Base-by-base conservation (phyloP, 2,797 vertebrate species). In the Dendrocincla fuliginosa region DNA sequence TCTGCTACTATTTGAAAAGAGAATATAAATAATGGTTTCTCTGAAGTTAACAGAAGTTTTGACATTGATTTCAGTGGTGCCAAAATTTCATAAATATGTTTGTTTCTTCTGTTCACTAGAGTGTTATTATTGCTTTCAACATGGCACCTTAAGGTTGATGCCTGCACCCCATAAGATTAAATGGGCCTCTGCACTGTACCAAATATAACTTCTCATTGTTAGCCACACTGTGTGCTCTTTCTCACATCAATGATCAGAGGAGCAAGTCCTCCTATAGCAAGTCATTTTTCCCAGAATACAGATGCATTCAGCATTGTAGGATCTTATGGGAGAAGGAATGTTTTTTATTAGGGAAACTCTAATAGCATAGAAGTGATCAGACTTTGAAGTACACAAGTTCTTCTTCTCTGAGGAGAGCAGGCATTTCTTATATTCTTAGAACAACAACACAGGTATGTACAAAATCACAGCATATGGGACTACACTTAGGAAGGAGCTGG, bases 21-120 rank as follows among this genome's bases (percentile, higher is more conserved):
- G 6, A 68, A 25, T 55, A 30, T 20, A 79, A 79, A 78, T 63
- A 75, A 6, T 35, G 30, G 12, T 4, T 74, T 53, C 28, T 52
- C 33, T 27, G 33, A 89, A 79, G 17, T 47, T 71, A 81, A 28
- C 5, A 10, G 10, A 85, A 63, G 2, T 46, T 78, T 88, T 90
- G 22, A 5, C 0, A 2, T 28, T 53, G 24, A 63, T n/a, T 77
- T 88, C 56, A 57, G 6, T 2, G 1, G 13, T 35, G 16, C 14
- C 41, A 85, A 59, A 37, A 33, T 53, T 91, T 70, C 17, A 12
- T 37, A 82, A 81, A 52, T 28, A 9, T 3, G 3, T 27, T 52
- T 1, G 5, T 46, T 60, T 67, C 41, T 64, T 61, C 55, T 87
- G n/a, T 20, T 47, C 35, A 23, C 23, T 79, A 8, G 73, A 80